Conservation (phyloP, 1,140 invertebrate species). For the Hycleus cichorii region DNA sequence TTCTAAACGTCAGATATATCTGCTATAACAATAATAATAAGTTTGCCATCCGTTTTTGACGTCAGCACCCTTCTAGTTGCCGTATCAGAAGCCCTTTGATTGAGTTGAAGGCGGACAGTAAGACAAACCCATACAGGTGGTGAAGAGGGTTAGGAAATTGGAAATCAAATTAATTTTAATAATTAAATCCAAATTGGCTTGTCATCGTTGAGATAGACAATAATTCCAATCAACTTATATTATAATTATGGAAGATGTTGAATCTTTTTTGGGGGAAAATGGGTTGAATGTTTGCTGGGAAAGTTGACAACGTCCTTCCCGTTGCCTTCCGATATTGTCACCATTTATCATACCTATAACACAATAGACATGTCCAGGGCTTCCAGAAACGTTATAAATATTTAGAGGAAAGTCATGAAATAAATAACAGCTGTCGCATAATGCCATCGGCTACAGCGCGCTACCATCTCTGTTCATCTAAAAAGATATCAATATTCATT, state of each 20-base stretch:
- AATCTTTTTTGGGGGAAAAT: background rate
- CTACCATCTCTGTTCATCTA: too few species aligned
- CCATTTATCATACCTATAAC: constrained; percentile 20
- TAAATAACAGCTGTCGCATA: constrained; percentile 20
- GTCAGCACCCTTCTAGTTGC: background rate
- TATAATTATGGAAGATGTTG: too few species aligned
- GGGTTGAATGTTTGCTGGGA: too few species aligned
- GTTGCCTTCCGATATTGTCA: constrained; percentile 15
- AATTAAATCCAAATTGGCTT: too few species aligned
- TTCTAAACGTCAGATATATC: constrained; percentile 25
- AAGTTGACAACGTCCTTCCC: background rate
- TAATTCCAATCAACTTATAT: too few species aligned
- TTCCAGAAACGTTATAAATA: constrained; percentile 26
- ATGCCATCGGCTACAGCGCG: background rate
- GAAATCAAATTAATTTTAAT: too few species aligned
- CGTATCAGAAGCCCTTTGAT: constrained; percentile 9
- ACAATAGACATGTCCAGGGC: constrained; percentile 19
- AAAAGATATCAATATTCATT: too few species aligned
- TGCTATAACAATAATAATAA: background rate
- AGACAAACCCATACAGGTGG: background rate
- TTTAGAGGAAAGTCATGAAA: constrained; percentile 28
- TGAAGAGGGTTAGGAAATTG: background rate
- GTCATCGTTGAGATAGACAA: too few species aligned
- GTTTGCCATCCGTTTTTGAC: constrained; percentile 13
- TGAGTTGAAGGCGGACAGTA: constrained; percentile 1